Base-by-base conservation (phyloP, 2,113 vertebrate species). In the Laticauda laticaudata region DNA sequence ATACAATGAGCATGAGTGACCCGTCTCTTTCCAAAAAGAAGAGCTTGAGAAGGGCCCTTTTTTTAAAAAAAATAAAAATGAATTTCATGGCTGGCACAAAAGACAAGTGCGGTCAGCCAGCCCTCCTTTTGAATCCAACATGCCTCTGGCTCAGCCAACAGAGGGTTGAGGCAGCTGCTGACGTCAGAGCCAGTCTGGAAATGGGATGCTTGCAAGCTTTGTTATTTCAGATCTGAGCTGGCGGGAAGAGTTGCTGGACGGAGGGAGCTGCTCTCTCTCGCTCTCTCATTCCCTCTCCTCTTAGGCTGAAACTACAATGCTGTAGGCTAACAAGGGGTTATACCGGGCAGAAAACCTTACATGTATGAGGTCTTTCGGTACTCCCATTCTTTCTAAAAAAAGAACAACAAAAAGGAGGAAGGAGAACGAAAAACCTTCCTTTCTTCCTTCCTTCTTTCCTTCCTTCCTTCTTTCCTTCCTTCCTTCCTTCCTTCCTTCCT, bases 81-180 rank as follows among this genome's bases (percentile, higher is more conserved):
- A 56, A 57, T 90, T 75, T 34, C 43, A 21, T 85, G 2, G 45
- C 64, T 85, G 14, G 75, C 92, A 90, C 90, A 93, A 86, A 89
- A 91, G 90, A 57, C 90, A 88, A n/a, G 43, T 81, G 89, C 20
- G 61, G 57, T 64, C n/a, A 88, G 5, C 61, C 64, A 85, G 10
- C 9, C 90, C 94, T 90, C 59, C 54, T 92, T 96, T 96, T 96
- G 96, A 97, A 96, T 94, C 34, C 29, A 94, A 92, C 94, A 87
- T 93, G 94, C 94, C 45, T 54, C 61, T 89, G 23, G 26, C 92
- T 55, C 95, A 93, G 94, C 95, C 96, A 97, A 96, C 90, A 2
- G 93, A 15, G 86, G 59, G 81, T 88, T 9, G 92, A 90, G 93
- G 53, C 14, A 29, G 34, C 90, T 43, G 4, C 51, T 95, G 96